Conservation (phyloP, 2,888 invertebrate genomes). For the Schrankia costaestrigalis region DNA sequence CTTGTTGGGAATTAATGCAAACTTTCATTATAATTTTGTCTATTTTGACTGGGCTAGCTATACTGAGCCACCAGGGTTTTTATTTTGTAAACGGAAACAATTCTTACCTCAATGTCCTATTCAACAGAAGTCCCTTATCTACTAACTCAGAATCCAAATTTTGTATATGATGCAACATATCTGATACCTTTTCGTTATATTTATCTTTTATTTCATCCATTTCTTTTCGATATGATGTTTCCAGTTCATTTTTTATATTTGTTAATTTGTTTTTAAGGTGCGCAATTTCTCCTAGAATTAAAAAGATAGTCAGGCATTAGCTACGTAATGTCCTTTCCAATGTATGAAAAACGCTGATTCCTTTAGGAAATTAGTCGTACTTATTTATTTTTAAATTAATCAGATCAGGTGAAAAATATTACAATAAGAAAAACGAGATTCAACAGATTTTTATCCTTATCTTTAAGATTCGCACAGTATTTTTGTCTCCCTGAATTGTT, state of each 20-base stretch:
- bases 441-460: too few relatives aligned
- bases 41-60: too few relatives aligned
- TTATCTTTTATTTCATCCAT: conserved; percentile 77
- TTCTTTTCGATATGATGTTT: conserved; percentile 80
- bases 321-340: neutral
- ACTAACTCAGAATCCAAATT: conserved; percentile 79
- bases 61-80: neutral
- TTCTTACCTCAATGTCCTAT: conserved; percentile 69
- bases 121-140: conserved; percentile 76
- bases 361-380: too few relatives aligned
- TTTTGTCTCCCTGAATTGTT: too few relatives aligned
- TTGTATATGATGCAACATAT: conserved; percentile 78
- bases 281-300: conserved; percentile 71
- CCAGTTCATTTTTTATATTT: conserved; percentile 78
- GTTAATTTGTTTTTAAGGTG: conserved; percentile 75
- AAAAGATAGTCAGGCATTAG: neutral
- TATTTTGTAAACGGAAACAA: too few relatives aligned
- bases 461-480: too few relatives aligned
- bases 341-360: too few relatives aligned
- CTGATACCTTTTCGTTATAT: conserved; percentile 80
- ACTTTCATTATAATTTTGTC: too few relatives aligned
- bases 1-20: too few relatives aligned
- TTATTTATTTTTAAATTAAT: too few relatives aligned
- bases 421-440: too few relatives aligned
- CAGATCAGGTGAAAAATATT: too few relatives aligned